Evolutionary conservation across 2,113 vertebrate genomes (phyloP), one percentile per base, ranked within the genome.

Genomic region (Platysternon megacephalum): DNA sequence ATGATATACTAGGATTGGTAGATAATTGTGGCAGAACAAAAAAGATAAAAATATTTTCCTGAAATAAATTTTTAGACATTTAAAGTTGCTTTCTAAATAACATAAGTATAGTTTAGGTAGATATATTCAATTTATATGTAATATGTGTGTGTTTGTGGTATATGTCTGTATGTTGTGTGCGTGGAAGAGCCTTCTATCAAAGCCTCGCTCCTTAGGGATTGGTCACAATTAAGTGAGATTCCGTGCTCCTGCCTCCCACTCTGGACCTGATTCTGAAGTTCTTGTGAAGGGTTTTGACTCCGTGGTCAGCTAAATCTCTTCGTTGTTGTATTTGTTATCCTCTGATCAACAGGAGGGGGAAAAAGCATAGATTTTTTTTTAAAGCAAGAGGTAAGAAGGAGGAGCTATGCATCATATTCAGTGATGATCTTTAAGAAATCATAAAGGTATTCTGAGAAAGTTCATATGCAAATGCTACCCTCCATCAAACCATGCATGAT

Each of bases 391-490:
- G 0, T n/a, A 56, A 58, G 39, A 58, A 76, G 35, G 17, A 44
- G 32, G 4, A 8, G 78, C 7, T 39, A 4, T 79, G 44, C 35
- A 51, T 68, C 0, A 0, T 35, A 5, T 22, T 24, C 61, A 6
- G 5, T 51, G n/a, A 8, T 39, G 32, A 19, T 22, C 46, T 56
- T 68, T 46, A 24, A 46, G 65, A n/a, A 55, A 12, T 46, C 82
- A 42, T 1, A 13, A 39, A 17, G 6, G 29, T 49, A 21, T 17
- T 86, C 56, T 53, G 55, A 29, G 39, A 52, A 35, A 0, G 2
- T 19, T 58, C 1, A 0, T 21, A 61, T 42, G 3, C 8, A 22
- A 48, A 42, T 21, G 17, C 0, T 4, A 22, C 3, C 0, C 74
- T 85, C 76, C 61, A 12, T 61, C 7, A 2, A 39, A 65, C 2